Conservation (phyloP, 30 jellyfish, hydroid and myxozoan species). For the Sanderia malayensis region DNA sequence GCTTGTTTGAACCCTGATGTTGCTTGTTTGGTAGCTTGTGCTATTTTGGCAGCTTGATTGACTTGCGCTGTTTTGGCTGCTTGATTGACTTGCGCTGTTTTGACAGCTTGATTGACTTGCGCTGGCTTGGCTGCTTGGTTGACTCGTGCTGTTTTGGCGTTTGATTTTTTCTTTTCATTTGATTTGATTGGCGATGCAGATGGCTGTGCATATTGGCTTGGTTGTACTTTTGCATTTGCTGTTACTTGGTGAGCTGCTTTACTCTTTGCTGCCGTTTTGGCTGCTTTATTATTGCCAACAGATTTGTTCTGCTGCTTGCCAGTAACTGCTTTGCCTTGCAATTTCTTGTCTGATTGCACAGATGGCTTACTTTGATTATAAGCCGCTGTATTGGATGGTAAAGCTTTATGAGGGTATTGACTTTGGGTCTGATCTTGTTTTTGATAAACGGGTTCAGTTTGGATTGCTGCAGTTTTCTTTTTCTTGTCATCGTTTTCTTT, state of each 20-base stretch:
- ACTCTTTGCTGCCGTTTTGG: background rate
- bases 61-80: constrained; percentile 21
- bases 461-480: constrained; percentile 3
- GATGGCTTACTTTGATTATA: background rate
- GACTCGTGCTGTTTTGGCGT: background rate
- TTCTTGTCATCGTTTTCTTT: background rate
- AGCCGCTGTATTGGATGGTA: background rate
- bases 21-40: background rate
- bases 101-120: constrained; percentile 10
- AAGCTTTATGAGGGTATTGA: constrained; percentile 6
- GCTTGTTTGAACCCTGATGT: no score
- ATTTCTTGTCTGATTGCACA: background rate
- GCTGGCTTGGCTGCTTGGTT: constrained; percentile 18
- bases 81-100: background rate
- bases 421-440: constrained; percentile 5
- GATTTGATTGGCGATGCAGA: background rate
- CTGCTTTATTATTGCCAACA: constrained; percentile 8
- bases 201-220: background rate
- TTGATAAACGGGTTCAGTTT: constrained; percentile 6
- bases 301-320: constrained; percentile 1
- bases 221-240: constrained; percentile 15
- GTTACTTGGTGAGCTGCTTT: constrained; percentile 9
- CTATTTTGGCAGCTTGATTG: background rate
- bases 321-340: background rate
- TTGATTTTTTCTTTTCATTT: constrained; percentile 16